These are phyloP conservation scores for Callyntrura guangdongensis DNA, from an alignment of 2,888 invertebrate genomes.

Conservation along the genomic window DNA sequence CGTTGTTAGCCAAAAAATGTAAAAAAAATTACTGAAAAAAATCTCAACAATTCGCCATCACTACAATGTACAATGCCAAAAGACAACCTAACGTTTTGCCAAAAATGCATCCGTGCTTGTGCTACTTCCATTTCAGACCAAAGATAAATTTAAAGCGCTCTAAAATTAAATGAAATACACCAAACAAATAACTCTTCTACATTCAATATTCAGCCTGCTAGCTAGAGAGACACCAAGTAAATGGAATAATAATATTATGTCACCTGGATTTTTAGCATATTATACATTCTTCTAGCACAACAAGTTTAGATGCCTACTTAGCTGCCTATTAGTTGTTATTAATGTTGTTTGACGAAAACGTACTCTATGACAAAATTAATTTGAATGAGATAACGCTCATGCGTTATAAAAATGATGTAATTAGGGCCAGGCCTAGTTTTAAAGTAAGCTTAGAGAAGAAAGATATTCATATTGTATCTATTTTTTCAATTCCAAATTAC, in stretches of 20 bases:
- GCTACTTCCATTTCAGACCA: constrained; percentile 57
- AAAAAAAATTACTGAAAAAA: background rate
- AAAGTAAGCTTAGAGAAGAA: too few relatives aligned
- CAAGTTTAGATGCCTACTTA: background rate
- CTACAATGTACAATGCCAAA: background rate
- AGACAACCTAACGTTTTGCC: constrained; percentile 13
- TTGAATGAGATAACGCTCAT: too few relatives aligned
- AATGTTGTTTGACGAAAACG: too few relatives aligned
- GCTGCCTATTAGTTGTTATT: too few relatives aligned
- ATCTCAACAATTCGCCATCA: background rate
- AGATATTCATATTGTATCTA: too few relatives aligned
- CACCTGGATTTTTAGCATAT: constrained; percentile 11
- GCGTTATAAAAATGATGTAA: too few relatives aligned
- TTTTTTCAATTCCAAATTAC: too few relatives aligned
- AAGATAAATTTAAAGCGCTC: background rate
- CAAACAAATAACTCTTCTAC: background rate
- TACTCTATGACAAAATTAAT: too few relatives aligned
- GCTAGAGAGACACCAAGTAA: background rate
- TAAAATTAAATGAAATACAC: background rate
- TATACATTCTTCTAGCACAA: background rate
- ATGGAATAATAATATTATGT: constrained; percentile 1
- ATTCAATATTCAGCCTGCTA: background rate
- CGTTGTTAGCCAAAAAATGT: background rate
- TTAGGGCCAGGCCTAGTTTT: too few relatives aligned
- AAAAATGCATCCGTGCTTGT: constrained; percentile 35